Evolutionary conservation across 1,140 invertebrate genomes (phyloP), one percentile per base, ranked within the genome.

Genomic region (Drosophila subpulchrella): DNA sequence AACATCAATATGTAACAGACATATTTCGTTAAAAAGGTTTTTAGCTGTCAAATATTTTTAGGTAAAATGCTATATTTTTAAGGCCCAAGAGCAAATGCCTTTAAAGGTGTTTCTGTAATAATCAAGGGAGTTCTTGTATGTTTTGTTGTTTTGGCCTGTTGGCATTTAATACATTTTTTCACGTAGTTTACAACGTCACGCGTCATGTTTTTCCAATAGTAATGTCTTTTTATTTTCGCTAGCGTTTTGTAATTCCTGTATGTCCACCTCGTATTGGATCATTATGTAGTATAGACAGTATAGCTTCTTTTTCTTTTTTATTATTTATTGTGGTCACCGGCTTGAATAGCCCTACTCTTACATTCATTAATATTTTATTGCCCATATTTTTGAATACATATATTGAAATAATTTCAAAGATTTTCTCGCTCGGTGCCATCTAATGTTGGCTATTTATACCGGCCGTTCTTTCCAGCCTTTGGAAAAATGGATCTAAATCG

Each of bases 391-490:
- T 56, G 30, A 15, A 42, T 42, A 32, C 11, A 56, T 56, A 27
- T 42, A 44, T 32, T 32, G 24, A 54, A 54, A 54, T 36, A 17
- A 34, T 15, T 54, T 54, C 51, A 57, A 57, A 32, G 39, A 57
- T 57, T 42, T 57, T 27, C 20, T 39, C 10, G 27, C 39, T 57
- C 39, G 27, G 54, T 57, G 39, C 24, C 39, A 57, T 42, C 15
- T 44, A 44, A 30, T 44, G 39, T 44, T 56, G 39, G n/a, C 4
- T 15, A 32, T 30, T 15, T 56, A 56, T 57, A 57, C 20, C 39
- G 39, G n/a, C 24, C 15, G 20, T 20, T 42, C n/a, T 32, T 15
- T 57, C 13, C 24, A 55, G 54, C 53, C 38, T 41, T 44, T 56
- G 36, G 20, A 56, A 56, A 24, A 42, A 55, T 24, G 41, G 20